Evolutionary conservation across 2,888 invertebrate species (phyloP), one percentile per base, ranked within the genome.

Genomic region (Matsumyia berberina): DNA sequence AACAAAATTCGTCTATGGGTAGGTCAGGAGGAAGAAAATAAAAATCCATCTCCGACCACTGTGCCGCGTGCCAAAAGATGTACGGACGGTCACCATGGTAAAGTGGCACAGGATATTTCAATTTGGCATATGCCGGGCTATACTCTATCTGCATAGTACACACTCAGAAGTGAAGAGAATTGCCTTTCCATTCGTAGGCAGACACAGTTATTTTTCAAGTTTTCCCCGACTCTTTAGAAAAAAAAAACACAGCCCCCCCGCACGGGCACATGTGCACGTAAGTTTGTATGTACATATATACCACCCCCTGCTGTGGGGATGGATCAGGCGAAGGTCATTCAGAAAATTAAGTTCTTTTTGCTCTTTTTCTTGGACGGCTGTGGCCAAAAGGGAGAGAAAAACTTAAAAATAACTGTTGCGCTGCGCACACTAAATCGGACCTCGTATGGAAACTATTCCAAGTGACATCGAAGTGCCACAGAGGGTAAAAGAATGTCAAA

Each of bases 321-420:
- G 70, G 35, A 42, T 12, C 51, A 58, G 37, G 29, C 66, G 82
- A 82, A 82, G 82, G 82, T 78, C 82, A 82, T 55, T 72, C 70
- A 12, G n/a, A 72, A 66, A 58, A 66, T 64, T 66, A 69, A 70
- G 15, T 70, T 57, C 33, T 42, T 55, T 51, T 58, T 51, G 42
- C 57, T 70, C 57, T 35, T 49, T 73, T 73, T 73, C 62, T 74
- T 24, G 37, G 17, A 35, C 24, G 17, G 46, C 19, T 9, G 53
- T 17, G 31, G 42, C n/a, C 31, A 31, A 49, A 69, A 39, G n/a
- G 49, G 29, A 35, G 19, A 31, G 51, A 55, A 62, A 67, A 58
- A 73, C 64, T 62, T 67, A 57, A 74, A 73, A 79, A 83, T 73
- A 83, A 83, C 83, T 83, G 82, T 82, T 83, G 83, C 83, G 67